Percentiles rank a stretch among this genome's conserved stretches.
These are phyloP conservation scores for Paramormyrops hopkinsi DNA, from an alignment of 2,797 vertebrate genomes.

Conservation along the genomic window DNA sequence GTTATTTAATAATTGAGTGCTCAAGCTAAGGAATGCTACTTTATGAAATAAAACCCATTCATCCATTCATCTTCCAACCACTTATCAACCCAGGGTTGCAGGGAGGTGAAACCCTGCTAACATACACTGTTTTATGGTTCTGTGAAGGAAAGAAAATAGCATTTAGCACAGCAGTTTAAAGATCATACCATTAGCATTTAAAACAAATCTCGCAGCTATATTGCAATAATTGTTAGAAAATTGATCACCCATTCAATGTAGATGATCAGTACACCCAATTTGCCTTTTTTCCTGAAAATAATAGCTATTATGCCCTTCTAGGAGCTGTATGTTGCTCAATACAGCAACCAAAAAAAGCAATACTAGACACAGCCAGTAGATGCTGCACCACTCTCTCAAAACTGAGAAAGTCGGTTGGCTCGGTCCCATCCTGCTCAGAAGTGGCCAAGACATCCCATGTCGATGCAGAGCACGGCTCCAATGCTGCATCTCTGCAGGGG, in stretches of 20 bases:
- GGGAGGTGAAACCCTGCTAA: neutral
- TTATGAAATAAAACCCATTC: neutral
- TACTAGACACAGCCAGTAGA: slow-evolving; percentile 45
- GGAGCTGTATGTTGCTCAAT: neutral
- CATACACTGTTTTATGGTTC: neutral
- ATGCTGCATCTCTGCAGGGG: neutral
- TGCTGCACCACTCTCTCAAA: slow-evolving; percentile 47
- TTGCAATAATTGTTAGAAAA: neutral
- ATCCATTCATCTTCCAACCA: neutral
- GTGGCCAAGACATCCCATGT: neutral
- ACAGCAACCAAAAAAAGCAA: slow-evolving; percentile 23
- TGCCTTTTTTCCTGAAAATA: neutral
- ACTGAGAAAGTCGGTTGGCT: neutral
- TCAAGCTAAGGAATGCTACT: neutral
- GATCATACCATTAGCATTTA: neutral
- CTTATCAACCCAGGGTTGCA: neutral
- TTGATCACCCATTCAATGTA: neutral
- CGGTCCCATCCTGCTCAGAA: neutral
- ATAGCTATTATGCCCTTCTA: neutral
- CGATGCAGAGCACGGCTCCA: neutral
- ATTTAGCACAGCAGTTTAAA: neutral
- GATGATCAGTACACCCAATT: neutral
- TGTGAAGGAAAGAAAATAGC: neutral
- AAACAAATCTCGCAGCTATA: neutral
- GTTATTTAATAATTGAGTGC: neutral